These are phyloP conservation scores for Acleris sparsana DNA, from an alignment of 2,888 invertebrate genomes.

Conservation along the genomic window DNA sequence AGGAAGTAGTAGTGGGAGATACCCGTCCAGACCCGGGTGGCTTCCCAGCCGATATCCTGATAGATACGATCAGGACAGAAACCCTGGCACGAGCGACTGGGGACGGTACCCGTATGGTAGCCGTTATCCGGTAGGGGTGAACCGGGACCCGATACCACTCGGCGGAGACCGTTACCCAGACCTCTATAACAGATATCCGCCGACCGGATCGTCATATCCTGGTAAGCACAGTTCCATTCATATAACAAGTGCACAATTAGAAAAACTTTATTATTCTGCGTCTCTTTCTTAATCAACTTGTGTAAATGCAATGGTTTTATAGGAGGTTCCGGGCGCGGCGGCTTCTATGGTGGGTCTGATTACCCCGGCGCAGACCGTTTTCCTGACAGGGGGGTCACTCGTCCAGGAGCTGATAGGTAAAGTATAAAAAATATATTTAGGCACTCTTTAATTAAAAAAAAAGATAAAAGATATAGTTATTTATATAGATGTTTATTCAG, in stretches of 20 bases:
- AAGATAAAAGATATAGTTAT: no score
- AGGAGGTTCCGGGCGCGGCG: slow-evolving; percentile 72
- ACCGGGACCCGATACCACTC: slow-evolving; percentile 77
- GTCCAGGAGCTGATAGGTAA: slow-evolving; percentile 76
- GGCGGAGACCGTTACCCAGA: slow-evolving; percentile 80
- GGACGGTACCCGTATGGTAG: slow-evolving; percentile 73
- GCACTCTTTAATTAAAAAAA: no score
- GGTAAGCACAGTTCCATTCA: slow-evolving; percentile 63
- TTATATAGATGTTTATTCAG: no score
- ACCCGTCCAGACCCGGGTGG: slow-evolving; percentile 63
- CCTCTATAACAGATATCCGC: slow-evolving; percentile 83
- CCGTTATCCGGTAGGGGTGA: slow-evolving; percentile 76
- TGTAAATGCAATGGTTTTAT: slow-evolving; percentile 38
- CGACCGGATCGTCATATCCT: slow-evolving; percentile 80
- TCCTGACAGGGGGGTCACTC: slow-evolving; percentile 73
- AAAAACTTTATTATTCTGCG: background rate
- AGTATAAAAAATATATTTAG: background rate
- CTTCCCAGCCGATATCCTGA: slow-evolving; percentile 74
- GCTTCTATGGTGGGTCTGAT: slow-evolving; percentile 67
- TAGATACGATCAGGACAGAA: slow-evolving; percentile 77
- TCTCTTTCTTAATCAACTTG: background rate
- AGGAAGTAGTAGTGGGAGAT: slow-evolving; percentile 48
- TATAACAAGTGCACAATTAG: background rate
- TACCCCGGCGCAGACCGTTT: slow-evolving; percentile 70
- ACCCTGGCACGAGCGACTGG: slow-evolving; percentile 62